Evolutionary conservation across 2,888 invertebrate genomes (phyloP).

Genomic region (Laspeyria flexula): DNA sequence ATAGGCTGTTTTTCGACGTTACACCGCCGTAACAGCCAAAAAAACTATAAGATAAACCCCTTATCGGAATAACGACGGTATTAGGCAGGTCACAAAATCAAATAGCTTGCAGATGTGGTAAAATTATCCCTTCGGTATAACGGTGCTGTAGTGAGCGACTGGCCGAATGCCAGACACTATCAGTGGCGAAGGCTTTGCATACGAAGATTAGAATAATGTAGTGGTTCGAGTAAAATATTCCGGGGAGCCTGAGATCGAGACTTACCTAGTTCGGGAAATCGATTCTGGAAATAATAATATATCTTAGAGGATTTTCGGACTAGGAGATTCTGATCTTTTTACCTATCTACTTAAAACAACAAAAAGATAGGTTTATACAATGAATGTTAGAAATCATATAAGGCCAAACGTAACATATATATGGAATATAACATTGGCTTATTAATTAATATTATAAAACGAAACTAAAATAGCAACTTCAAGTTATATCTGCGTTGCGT

Average conservation of each 20-base stretch:
- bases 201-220: constrained; percentile 57
- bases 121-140: constrained; percentile 55
- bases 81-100: constrained; percentile 62
- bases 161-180: constrained; percentile 54
- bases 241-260: background rate
- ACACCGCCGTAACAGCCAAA: constrained; percentile 32
- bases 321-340: no score
- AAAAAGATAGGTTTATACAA: no score
- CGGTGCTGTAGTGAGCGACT: constrained; percentile 41
- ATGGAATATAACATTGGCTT: no score
- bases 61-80: constrained; percentile 50
- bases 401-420: no score
- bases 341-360: no score
- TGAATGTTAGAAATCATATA: no score
- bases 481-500: no score
- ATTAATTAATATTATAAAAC: no score
- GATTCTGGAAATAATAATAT: background rate
- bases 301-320: background rate
- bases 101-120: constrained; percentile 55
- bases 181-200: constrained; percentile 41
- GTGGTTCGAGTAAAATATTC: constrained; percentile 44
- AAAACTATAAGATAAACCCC: constrained; percentile 48
- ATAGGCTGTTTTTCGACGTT: background rate
- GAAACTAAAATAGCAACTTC: no score
- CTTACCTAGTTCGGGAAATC: background rate